Base-by-base conservation (phyloP, 1,140 invertebrate species). In the Hormaphis cornu region DNA sequence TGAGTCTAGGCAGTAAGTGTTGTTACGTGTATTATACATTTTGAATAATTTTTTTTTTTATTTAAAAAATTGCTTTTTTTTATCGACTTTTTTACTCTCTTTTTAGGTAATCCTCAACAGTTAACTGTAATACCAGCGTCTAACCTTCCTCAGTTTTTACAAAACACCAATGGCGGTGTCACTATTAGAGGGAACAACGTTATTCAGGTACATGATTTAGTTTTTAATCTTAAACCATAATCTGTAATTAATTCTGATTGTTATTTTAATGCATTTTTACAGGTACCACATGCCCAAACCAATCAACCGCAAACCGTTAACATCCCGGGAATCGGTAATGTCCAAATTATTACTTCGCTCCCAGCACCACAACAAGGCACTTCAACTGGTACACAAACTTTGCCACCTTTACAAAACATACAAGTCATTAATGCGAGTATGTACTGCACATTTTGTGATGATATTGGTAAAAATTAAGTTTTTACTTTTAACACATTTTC, bases 261-360 rank as follows among this genome's bases (percentile, higher is more conserved):
- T 5, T 35, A 16, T n/a, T 28, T 28, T 58, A n/a, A 58, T 40
- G 42, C 71, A 44, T 44, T 24, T 46, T 7, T 8, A 14, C 9
- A 66, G 61, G 30, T 66, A 33, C 61, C 56, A 20, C 8, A 18
- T 16, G 24, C 56, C 1, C 48, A 63, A 42, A 63, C 70, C 9
- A 71, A 63, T 28, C 66, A 69, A 54, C 48, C 66, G 6, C 84
- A 86, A 73, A 82, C 84, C 1, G 79, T 86, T 71, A 87, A 88
- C 77, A 86, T 88, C 48, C 85, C 85, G 56, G 88, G 88, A 7
- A 74, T 91, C 16, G 88, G 89, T 26, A 88, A 88, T 74, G 86
- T 89, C 3, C 87, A 89, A 79, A 84, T 89, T 1, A 87, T 87
- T 53, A 84, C 85, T 2, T 83, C 83, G 0, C 52, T 71, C 5